Base-by-base conservation (phyloP, 2,797 vertebrate species). In the Thamnophis elegans region DNA sequence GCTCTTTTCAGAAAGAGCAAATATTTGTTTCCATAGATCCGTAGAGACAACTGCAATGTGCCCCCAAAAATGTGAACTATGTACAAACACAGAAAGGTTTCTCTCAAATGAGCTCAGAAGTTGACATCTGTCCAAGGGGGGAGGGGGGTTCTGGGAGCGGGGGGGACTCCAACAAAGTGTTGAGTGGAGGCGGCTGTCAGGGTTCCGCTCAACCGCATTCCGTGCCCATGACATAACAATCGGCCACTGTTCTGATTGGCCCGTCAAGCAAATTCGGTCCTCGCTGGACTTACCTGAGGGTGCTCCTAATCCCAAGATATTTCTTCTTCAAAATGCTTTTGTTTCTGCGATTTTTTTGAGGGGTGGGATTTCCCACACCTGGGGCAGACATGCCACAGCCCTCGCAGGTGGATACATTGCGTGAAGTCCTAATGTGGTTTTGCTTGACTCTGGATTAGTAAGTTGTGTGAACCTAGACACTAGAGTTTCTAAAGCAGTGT, bases 71-170 rank as follows among this genome's bases (percentile, higher is more conserved):
- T 90, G 59, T 42, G 7, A 87, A 56, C 32, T 68, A 58, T 88
- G 36, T 28, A 56, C 53, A 58, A 87, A 91, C 53, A 28, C 53
- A 54, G 65, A 56, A 62, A 53, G 36, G 28, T 54, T 88, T 55
- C 86, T 87, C 85, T 87, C 85, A 87, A 42, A 68, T 18, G 3
- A 62, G n/a, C 42, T 42, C 25, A 32, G 90, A 91, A 87, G 51
- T 42, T 16, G 89, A 90, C 55, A 54, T 26, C 82, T 47, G 18
- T 14, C n/a, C 58, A 62, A 62, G 82, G 12, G 0, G 58, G 12
- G 1, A 4, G 58, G n/a, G 8, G 22, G 22, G 56, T 0, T 5
- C 0, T 9, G 2, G 8, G 59, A 26, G 60, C 60, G 11, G 1
- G n/a, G 20, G 13, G 16, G 32, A 36, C 56, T 85, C 10, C 42